Percentiles rank a stretch among this genome's conserved stretches.
phyloP scores from a whole-genome alignment of 2,888 invertebrate species.

The Lasioglossum malachurum region DNA sequence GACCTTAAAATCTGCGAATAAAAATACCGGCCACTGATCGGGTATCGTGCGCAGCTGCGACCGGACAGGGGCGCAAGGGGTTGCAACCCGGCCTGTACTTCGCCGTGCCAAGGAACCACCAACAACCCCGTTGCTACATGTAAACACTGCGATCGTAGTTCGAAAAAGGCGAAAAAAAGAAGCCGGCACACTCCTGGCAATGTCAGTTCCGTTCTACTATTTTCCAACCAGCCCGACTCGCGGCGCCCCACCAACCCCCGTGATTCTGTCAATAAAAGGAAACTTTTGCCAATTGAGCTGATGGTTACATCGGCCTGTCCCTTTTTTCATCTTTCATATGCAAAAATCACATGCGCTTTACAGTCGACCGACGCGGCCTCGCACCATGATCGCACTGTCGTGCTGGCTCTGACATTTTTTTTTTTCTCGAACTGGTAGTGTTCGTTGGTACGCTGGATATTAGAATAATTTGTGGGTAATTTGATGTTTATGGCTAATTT shows the following conservation, averaged over 20 bases:
- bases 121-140: constrained; percentile 55
- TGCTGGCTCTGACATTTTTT: background rate
- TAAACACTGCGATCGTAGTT: constrained; percentile 66
- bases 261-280: constrained; percentile 46
- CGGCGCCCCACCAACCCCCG: background rate
- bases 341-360: background rate
- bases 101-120: constrained; percentile 68
- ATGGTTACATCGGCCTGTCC: background rate
- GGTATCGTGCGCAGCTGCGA: constrained; percentile 75
- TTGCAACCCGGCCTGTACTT: constrained; percentile 43
- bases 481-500: no score
- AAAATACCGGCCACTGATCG: constrained; percentile 82
- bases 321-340: constrained; percentile 10
- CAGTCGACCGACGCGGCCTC: background rate
- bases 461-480: background rate
- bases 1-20: constrained; percentile 84
- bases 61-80: constrained; percentile 50
- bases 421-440: background rate
- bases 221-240: constrained; percentile 30
- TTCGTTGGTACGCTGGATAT: background rate
- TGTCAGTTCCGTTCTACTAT: constrained; percentile 44
- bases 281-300: constrained; percentile 43
- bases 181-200: constrained; percentile 27
- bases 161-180: constrained; percentile 18
- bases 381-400: no score